Percentiles rank a stretch among this genome's conserved stretches.
Evolutionary conservation across 1,140 invertebrate species (phyloP).

Genomic region (Leguminivora glycinivorella): DNA sequence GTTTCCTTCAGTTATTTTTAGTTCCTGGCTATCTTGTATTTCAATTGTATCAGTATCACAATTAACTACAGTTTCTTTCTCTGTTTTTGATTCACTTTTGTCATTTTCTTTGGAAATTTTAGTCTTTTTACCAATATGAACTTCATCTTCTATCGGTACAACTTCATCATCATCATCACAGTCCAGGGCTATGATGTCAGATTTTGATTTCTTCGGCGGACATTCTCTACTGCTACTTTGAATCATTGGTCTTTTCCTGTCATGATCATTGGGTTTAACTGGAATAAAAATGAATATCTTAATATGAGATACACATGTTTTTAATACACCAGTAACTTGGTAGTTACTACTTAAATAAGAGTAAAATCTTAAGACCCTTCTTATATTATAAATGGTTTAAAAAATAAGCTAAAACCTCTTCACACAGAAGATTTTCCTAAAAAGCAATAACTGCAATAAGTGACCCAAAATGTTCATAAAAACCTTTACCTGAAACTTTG

Average conservation of each 20-base stretch:
- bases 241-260: conserved; percentile 1
- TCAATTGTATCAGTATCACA: not conserved
- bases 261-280: not conserved
- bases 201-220: conserved; percentile 9
- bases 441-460: too few species aligned
- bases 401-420: too few species aligned
- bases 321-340: too few species aligned
- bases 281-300: not conserved
- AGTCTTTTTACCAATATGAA: not conserved
- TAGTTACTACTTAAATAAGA: too few species aligned
- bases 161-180: conserved; percentile 24
- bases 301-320: not conserved
- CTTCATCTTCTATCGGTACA: conserved; percentile 9
- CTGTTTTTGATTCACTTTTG: not conserved
- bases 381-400: too few species aligned
- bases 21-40: conserved; percentile 7
- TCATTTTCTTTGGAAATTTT: not conserved
- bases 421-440: too few species aligned
- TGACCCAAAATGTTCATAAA: too few species aligned
- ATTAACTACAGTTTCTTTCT: not conserved
- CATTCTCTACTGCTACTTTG: not conserved
- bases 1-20: not conserved
- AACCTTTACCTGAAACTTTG: not conserved
- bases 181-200: conserved; percentile 6
- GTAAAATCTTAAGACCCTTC: too few species aligned